Evolutionary conservation across 2,113 vertebrate species (phyloP).

Genomic region (Carassius auratus): DNA sequence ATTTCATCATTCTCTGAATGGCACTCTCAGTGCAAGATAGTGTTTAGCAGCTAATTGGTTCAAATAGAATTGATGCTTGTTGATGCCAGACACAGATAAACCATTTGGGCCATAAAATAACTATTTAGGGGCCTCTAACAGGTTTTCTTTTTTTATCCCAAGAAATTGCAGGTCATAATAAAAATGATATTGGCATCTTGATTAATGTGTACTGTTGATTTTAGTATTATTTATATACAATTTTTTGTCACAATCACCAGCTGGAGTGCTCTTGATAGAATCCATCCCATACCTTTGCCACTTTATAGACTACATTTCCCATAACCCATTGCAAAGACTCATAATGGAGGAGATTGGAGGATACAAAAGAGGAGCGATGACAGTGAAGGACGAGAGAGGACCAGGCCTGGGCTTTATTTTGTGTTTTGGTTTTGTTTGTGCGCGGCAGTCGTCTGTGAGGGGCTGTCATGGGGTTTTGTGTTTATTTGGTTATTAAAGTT

Average conservation of each 20-base stretch:
- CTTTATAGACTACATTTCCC: too few relatives aligned
- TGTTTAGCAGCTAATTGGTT: slow-evolving; percentile 32
- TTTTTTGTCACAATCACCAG: background rate
- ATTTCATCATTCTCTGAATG: slow-evolving; percentile 27
- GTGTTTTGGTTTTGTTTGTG: too few relatives aligned
- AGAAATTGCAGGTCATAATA: background rate
- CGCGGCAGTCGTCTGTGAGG: too few relatives aligned
- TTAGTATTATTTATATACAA: background rate
- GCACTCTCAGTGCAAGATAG: slow-evolving; percentile 8
- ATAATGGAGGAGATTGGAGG: too few relatives aligned
- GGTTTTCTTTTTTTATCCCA: background rate
- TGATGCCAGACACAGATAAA: background rate
- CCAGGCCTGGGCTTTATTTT: too few relatives aligned
- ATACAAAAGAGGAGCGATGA: too few relatives aligned
- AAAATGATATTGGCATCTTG: background rate
- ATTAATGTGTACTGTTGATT: background rate
- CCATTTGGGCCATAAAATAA: slow-evolving; percentile 11
- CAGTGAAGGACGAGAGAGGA: too few relatives aligned
- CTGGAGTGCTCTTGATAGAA: too few relatives aligned
- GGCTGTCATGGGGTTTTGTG: too few relatives aligned
- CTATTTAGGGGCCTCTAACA: background rate
- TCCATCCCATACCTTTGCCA: too few relatives aligned
- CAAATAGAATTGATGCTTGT: slow-evolving; percentile 23
- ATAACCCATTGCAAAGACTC: too few relatives aligned
- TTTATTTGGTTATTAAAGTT: too few relatives aligned